Conservation (phyloP, 2,888 invertebrate genomes). For the Drosophila monieri region DNA sequence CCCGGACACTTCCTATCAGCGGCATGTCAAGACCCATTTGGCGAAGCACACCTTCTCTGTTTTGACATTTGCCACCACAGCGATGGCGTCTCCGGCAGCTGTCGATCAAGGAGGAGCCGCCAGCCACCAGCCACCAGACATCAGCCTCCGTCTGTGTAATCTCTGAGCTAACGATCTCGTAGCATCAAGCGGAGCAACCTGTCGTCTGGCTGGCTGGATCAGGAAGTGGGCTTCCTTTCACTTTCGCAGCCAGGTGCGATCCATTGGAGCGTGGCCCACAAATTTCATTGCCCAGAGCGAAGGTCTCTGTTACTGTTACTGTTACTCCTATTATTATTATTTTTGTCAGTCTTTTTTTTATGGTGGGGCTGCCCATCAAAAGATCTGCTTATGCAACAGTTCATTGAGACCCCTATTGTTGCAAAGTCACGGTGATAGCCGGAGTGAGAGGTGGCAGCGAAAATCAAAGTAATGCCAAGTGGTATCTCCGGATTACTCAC, state of each 20-base stretch:
- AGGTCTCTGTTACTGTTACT: slow-evolving; percentile 34
- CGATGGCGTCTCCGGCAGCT: neutral
- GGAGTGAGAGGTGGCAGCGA: neutral
- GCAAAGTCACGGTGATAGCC: slow-evolving; percentile 21
- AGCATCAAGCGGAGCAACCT: slow-evolving; percentile 24
- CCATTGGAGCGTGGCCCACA: slow-evolving; percentile 52
- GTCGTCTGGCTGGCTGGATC: slow-evolving; percentile 45
- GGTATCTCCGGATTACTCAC: slow-evolving; percentile 85
- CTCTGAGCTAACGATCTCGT: slow-evolving; percentile 2
- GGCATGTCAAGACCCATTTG: slow-evolving; percentile 1
- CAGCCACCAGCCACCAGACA: neutral
- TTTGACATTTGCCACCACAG: neutral
- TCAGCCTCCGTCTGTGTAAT: too few relatives aligned
- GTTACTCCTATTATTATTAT: slow-evolving; percentile 3
- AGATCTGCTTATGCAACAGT: slow-evolving; percentile 32
- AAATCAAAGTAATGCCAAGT: neutral
- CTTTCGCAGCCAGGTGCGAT: slow-evolving; percentile 63
- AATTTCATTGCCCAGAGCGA: slow-evolving; percentile 50
- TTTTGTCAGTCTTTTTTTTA: neutral
- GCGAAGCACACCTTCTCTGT: neutral
- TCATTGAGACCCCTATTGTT: slow-evolving; percentile 5
- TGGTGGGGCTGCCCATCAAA: slow-evolving; percentile 30
- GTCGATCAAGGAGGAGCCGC: neutral
- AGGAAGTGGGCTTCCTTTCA: slow-evolving; percentile 81
- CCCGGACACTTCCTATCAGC: slow-evolving; percentile 2